A percentile compares a stretch with the other conserved stretches of the same genome.
Conservation (phyloP, 1,140 invertebrate genomes). For the Hypothenemus hampei region DNA sequence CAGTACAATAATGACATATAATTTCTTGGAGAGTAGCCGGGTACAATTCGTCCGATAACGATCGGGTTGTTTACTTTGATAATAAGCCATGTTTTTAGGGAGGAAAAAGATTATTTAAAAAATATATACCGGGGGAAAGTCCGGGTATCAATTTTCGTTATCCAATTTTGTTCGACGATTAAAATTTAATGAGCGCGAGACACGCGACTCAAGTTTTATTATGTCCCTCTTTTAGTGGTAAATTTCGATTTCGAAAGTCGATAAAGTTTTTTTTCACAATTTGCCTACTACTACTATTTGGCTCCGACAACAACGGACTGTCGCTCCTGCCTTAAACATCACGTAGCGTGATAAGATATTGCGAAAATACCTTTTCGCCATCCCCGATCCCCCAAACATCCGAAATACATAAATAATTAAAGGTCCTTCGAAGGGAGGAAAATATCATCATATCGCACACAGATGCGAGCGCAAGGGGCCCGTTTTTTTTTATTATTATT, state of each 20-base stretch:
- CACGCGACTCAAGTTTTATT: constrained; percentile 12
- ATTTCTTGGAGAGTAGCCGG: too few relatives aligned
- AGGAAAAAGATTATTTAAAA: neutral
- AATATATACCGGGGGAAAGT: constrained; percentile 8
- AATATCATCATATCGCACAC: constrained; percentile 21
- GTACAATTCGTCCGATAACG: constrained; percentile 9
- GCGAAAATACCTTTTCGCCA: constrained; percentile 24
- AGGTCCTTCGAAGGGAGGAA: constrained; percentile 11
- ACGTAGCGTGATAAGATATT: constrained; percentile 10
- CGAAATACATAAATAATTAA: constrained; percentile 26
- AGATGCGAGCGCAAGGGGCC: constrained; percentile 22
- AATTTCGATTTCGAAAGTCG: too few relatives aligned
- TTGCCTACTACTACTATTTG: too few relatives aligned
- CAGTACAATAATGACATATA: too few relatives aligned
- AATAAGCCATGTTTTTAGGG: constrained; percentile 2
- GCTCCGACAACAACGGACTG: too few relatives aligned
- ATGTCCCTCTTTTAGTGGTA: too few relatives aligned
- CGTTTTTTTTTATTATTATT: too few relatives aligned
- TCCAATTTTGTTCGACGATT: constrained; percentile 14
- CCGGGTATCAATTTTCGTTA: constrained; percentile 11
- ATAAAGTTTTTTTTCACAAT: too few relatives aligned
- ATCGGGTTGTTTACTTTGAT: constrained; percentile 16
- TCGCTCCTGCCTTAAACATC: too few relatives aligned
- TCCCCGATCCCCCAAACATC: constrained; percentile 1
- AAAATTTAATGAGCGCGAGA: constrained; percentile 8